Evolutionary conservation across 2,113 vertebrate species (phyloP).

Genomic region (Amphilophus citrinellus): DNA sequence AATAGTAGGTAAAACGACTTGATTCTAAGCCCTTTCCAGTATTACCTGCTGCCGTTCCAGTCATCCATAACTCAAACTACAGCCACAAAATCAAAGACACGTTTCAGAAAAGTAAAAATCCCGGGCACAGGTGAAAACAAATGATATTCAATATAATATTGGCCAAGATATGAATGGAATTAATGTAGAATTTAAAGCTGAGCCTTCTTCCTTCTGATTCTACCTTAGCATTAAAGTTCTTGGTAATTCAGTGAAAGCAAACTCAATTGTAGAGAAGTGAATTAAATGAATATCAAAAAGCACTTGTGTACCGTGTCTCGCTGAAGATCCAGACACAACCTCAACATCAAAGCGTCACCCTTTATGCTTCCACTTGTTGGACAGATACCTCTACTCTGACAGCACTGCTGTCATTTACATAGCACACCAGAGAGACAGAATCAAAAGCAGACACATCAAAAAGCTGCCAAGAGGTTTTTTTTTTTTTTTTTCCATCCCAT

Average conservation of each 20-base stretch:
- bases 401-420: slow-evolving; percentile 68
- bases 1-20: neutral
- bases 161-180: neutral
- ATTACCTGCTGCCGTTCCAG: neutral
- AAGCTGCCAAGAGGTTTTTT: slow-evolving; percentile 53
- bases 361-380: slow-evolving; percentile 58
- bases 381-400: slow-evolving; percentile 63
- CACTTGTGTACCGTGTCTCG: neutral
- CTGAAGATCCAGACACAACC: slow-evolving; percentile 15
- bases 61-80: neutral
- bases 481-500: slow-evolving; percentile 20
- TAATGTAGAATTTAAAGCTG: neutral
- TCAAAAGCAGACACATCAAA: slow-evolving; percentile 75
- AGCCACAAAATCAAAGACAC: neutral
- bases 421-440: slow-evolving; percentile 40
- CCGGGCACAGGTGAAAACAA: neutral
- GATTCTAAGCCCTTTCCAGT: neutral
- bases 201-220: neutral
- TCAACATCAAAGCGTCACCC: slow-evolving; percentile 74
- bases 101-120: neutral
- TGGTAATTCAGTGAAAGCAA: slow-evolving; percentile 7
- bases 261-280: slow-evolving; percentile 29
- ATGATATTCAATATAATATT: neutral
- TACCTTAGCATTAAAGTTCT: neutral
- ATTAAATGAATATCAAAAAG: slow-evolving; percentile 55